A percentile compares a stretch with the other conserved stretches of the same genome.
Conservation (phyloP, 2,888 invertebrate genomes). For the Scotopteryx bipunctaria region DNA sequence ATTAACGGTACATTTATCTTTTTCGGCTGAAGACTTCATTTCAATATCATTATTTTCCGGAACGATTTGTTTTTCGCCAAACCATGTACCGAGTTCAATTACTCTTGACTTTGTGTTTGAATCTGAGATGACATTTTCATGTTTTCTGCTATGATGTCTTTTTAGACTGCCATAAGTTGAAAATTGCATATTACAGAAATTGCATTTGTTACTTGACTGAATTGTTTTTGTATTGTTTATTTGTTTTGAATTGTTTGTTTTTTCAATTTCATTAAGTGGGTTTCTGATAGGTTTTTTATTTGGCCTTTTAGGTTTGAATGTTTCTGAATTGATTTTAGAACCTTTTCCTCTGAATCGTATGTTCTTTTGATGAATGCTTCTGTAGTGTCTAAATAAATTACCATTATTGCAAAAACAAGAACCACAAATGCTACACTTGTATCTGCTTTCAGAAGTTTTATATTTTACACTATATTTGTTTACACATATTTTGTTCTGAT, state of each 20-base stretch:
- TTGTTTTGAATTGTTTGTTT: not conserved
- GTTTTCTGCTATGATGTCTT: constrained; percentile 4
- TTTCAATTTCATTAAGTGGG: not conserved
- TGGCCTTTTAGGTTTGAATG: not conserved
- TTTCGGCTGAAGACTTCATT: no score
- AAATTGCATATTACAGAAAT: constrained; percentile 11
- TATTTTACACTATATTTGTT: not conserved
- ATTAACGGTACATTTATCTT: no score
- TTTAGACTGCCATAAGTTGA: not conserved
- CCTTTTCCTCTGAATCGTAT: not conserved
- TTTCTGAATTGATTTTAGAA: not conserved
- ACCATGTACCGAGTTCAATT: no score
- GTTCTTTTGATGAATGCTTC: constrained; percentile 36
- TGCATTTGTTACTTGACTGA: constrained; percentile 6
- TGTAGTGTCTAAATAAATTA: constrained; percentile 45
- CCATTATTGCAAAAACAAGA: constrained; percentile 29
- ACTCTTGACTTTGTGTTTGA: not conserved
- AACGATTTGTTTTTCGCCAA: no score
- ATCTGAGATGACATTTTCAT: not conserved
- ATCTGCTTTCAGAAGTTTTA: constrained; percentile 1
- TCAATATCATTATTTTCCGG: not conserved
- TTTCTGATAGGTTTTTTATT: not conserved
- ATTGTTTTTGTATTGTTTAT: not conserved
- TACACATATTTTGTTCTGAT: constrained; percentile 25
- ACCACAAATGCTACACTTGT: constrained; percentile 42